phyloP scores from a whole-genome alignment of 2,888 invertebrate genomes.

The Laspeyria flexula region DNA sequence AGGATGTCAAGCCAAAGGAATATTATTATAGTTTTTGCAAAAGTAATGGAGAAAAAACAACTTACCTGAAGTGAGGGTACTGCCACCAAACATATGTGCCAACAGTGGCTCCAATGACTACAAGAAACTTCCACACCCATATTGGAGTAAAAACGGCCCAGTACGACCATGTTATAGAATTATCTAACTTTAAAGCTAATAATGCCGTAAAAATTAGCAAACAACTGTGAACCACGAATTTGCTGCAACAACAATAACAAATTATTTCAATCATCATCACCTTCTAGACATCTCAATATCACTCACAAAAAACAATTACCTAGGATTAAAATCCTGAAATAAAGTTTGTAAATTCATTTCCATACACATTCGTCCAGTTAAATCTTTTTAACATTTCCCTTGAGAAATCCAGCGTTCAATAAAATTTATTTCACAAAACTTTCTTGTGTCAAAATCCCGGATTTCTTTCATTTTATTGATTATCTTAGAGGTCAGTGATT shows the following conservation, averaged over 20 bases:
- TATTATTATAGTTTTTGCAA: too few relatives aligned
- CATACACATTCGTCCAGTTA: slow-evolving; percentile 72
- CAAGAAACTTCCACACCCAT: slow-evolving; percentile 98
- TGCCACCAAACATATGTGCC: slow-evolving; percentile 98
- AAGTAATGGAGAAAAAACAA: too few relatives aligned
- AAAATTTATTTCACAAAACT: too few relatives aligned
- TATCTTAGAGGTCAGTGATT: too few relatives aligned
- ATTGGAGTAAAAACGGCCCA: slow-evolving; percentile 98
- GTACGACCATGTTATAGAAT: slow-evolving; percentile 95
- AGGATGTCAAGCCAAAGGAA: too few relatives aligned
- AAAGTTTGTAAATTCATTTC: slow-evolving; percentile 95
- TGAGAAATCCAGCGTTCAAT: slow-evolving; percentile 25
- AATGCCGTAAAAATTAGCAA: slow-evolving; percentile 96
- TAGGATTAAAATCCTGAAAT: slow-evolving; percentile 96
- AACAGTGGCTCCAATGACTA: slow-evolving; percentile 94
- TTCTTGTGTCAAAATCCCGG: too few relatives aligned
- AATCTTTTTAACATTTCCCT: slow-evolving; percentile 60
- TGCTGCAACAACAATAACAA: slow-evolving; percentile 88
- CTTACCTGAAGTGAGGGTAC: slow-evolving; percentile 96
- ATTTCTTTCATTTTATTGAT: too few relatives aligned
- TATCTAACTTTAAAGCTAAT: slow-evolving; percentile 96
- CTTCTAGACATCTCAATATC: slow-evolving; percentile 27
- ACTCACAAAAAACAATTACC: slow-evolving; percentile 80
- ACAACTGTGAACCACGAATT: slow-evolving; percentile 98
- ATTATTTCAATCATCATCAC: slow-evolving; percentile 14